A percentile compares a stretch with the other conserved stretches of the same genome.
phyloP scores from a whole-genome alignment of 2,797 vertebrate species.

The Phoxinus dragarum region DNA sequence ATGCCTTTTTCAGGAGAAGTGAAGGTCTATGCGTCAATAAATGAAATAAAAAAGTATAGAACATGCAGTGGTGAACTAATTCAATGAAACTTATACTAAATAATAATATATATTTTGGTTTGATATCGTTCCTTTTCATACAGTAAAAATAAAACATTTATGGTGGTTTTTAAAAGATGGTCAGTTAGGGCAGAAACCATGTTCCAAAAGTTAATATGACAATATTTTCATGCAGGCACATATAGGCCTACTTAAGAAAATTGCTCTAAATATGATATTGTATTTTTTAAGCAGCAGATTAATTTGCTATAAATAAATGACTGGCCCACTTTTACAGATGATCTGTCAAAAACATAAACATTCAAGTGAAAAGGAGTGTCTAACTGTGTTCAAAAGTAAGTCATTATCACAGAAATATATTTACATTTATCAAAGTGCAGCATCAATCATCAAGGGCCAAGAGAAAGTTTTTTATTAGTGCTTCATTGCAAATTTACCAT shows the following conservation, averaged over 20 bases:
- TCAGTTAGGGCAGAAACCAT: neutral
- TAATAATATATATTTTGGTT: neutral
- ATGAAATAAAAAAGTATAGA: constrained; percentile 12
- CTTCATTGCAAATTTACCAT: neutral
- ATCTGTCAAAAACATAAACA: too few relatives aligned
- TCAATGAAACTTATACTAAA: neutral
- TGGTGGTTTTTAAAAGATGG: neutral
- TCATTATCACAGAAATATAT: too few relatives aligned
- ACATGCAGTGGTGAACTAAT: neutral
- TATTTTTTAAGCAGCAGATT: neutral
- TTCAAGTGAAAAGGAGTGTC: too few relatives aligned
- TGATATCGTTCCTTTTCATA: neutral
- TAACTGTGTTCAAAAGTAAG: too few relatives aligned
- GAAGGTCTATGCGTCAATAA: constrained; percentile 34
- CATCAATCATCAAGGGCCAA: neutral
- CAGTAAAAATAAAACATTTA: neutral
- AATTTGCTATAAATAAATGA: neutral
- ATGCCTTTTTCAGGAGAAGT: constrained; percentile 41
- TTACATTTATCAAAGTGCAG: neutral
- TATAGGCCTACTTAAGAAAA: neutral
- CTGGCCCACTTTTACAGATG: neutral
- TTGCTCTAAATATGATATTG: neutral
- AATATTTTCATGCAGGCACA: neutral
- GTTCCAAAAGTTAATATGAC: neutral
- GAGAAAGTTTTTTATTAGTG: neutral